Percentiles rank a stretch among this genome's conserved stretches.
These are phyloP conservation scores for Malthinus seriepunctatus DNA, from an alignment of 2,888 invertebrate genomes.

Conservation along the genomic window DNA sequence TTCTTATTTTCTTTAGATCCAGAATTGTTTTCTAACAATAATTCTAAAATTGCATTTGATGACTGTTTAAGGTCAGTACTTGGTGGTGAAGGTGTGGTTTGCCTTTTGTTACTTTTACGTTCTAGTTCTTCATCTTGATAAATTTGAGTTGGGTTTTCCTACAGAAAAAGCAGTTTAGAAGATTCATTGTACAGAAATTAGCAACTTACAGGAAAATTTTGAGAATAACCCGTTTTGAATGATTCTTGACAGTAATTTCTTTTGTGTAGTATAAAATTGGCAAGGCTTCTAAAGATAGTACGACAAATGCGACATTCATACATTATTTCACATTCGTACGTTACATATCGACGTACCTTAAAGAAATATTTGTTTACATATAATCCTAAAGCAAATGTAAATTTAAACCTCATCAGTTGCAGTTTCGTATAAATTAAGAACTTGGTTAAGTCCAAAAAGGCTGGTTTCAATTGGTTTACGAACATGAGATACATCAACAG, in stretches of 20 bases:
- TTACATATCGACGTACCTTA: conserved; percentile 72
- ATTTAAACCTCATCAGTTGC: conserved; percentile 73
- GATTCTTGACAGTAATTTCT: conserved; percentile 75
- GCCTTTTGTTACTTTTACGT: background rate
- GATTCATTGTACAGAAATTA: background rate
- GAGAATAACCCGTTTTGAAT: conserved; percentile 43
- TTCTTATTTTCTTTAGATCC: conserved; percentile 10
- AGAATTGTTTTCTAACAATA: background rate
- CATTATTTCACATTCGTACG: conserved; percentile 84
- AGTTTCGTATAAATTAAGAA: conserved; percentile 71
- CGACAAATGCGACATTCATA: conserved; percentile 89
- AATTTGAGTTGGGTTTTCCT: background rate
- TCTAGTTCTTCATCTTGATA: background rate
- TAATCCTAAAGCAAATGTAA: conserved; percentile 16
- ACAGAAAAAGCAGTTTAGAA: background rate
- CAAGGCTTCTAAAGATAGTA: conserved; percentile 82
- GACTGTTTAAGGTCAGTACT: conserved; percentile 3
- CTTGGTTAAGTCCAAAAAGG: conserved; percentile 70
- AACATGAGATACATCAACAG: conserved; percentile 54
- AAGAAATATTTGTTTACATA: background rate
- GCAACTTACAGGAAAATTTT: background rate
- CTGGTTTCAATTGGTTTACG: conserved; percentile 70
- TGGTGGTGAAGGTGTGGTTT: background rate
- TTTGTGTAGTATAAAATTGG: conserved; percentile 89
- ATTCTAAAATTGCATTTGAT: background rate